These are phyloP conservation scores for Stictonetta naevosa DNA, from an alignment of 2,113 vertebrate species.

Conservation along the genomic window DNA sequence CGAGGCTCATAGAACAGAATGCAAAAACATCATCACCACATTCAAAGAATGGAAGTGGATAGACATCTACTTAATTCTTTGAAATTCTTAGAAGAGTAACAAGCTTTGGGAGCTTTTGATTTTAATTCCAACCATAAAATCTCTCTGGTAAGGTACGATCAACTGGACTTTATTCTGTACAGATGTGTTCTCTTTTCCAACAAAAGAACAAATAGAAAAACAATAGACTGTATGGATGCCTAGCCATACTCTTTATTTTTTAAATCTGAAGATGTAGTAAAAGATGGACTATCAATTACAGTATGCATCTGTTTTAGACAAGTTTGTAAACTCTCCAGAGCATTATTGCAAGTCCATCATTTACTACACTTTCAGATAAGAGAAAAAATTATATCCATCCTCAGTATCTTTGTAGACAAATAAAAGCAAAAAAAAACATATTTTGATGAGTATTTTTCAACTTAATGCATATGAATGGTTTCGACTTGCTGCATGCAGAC, in stretches of 20 bases:
- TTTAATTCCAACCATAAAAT: not conserved
- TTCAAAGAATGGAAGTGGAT: not conserved
- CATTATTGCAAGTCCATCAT: not conserved
- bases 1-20: accelerated
- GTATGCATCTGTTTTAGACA: too few relatives aligned
- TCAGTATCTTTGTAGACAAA: not conserved
- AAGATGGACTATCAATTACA: too few relatives aligned
- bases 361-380: not conserved
- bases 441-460: not conserved
- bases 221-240: not conserved
- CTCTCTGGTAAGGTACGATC: not conserved
- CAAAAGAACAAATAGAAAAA: not conserved
- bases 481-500: not conserved
- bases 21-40: not conserved
- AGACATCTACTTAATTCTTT: not conserved
- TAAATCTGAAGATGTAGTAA: too few relatives aligned
- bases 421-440: not conserved
- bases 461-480: not conserved
- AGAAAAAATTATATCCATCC: not conserved
- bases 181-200: not conserved
- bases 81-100: not conserved
- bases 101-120: not conserved
- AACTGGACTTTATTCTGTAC: not conserved
- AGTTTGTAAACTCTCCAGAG: too few relatives aligned
- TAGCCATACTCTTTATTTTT: not conserved